Percentiles rank a stretch among this genome's conserved stretches.
These are phyloP conservation scores for Squalus acanthias DNA, from an alignment of 2,797 vertebrate species.

Conservation along the genomic window DNA sequence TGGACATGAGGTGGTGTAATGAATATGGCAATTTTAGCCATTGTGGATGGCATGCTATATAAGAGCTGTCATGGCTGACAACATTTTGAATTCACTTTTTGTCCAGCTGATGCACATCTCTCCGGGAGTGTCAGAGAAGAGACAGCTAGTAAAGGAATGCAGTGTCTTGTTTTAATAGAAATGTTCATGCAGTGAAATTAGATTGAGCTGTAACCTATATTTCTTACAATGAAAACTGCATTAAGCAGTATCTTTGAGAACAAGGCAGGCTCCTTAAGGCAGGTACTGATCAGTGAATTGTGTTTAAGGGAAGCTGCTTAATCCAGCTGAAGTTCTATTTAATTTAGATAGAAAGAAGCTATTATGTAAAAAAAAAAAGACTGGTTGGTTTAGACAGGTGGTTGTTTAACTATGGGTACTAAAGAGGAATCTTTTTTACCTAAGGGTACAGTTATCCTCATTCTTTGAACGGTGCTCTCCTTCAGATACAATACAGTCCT, in stretches of 20 bases:
- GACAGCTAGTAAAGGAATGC: conserved; percentile 24
- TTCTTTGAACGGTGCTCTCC: not conserved
- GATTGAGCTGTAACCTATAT: conserved; percentile 26
- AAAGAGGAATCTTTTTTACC: not conserved
- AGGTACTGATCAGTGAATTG: conserved; percentile 24
- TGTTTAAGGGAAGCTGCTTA: not conserved
- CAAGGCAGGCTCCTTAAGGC: conserved; percentile 4
- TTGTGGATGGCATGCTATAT: conserved; percentile 21
- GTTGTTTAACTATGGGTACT: conserved; percentile 1
- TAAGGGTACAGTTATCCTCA: not conserved
- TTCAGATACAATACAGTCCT: not conserved
- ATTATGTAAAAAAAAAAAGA: conserved; percentile 5
- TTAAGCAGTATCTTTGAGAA: conserved; percentile 15
- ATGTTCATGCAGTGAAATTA: conserved; percentile 29
- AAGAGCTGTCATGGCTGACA: conserved; percentile 33
- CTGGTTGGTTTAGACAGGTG: not conserved
- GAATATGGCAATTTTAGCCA: conserved; percentile 36
- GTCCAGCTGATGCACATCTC: conserved; percentile 28
- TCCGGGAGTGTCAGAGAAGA: conserved; percentile 26
- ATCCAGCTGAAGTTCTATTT: not conserved
- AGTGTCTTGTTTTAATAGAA: conserved; percentile 27
- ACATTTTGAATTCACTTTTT: conserved; percentile 34
- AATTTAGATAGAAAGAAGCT: conserved; percentile 16
- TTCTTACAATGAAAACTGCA: conserved; percentile 1
- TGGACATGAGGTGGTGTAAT: conserved; percentile 31